Evolutionary conservation across 2,888 invertebrate genomes (phyloP).

Genomic region (Agrochola lychnidis): DNA sequence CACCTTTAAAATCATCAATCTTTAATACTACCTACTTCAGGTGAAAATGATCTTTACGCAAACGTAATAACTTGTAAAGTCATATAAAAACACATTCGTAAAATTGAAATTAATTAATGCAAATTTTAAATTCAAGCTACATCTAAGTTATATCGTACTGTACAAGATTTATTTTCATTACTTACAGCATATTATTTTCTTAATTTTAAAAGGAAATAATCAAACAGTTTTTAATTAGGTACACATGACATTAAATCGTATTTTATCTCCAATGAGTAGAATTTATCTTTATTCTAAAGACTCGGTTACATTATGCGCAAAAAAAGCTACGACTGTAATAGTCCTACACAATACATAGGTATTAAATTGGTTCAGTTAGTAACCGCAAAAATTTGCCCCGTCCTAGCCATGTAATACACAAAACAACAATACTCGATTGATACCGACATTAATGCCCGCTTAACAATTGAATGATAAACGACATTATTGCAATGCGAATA

Average conservation of each 20-base stretch:
- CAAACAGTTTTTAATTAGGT: not conserved
- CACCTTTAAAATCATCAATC: too few species aligned
- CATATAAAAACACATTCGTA: too few species aligned
- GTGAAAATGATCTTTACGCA: too few species aligned
- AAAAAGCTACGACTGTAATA: constrained; percentile 32
- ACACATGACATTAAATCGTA: not conserved
- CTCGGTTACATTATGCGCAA: constrained; percentile 43
- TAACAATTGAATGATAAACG: constrained; percentile 86
- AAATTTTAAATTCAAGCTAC: too few species aligned
- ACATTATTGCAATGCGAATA: constrained; percentile 77
- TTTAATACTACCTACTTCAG: too few species aligned
- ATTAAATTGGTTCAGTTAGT: constrained; percentile 63
- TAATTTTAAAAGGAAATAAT: not conserved
- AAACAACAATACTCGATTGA: constrained; percentile 79
- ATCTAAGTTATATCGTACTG: too few species aligned
- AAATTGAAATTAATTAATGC: too few species aligned
- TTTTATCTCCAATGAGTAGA: constrained; percentile 15
- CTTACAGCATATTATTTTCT: not conserved
- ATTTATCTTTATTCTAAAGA: constrained; percentile 33
- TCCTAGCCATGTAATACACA: constrained; percentile 62
- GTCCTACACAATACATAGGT: constrained; percentile 25
- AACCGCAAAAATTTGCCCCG: constrained; percentile 67
- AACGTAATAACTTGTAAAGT: too few species aligned
- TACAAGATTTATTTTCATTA: not conserved
- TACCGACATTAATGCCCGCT: constrained; percentile 79